phyloP scores from a whole-genome alignment of 2,113 vertebrate species.

The Petrocephalus zakoni region DNA sequence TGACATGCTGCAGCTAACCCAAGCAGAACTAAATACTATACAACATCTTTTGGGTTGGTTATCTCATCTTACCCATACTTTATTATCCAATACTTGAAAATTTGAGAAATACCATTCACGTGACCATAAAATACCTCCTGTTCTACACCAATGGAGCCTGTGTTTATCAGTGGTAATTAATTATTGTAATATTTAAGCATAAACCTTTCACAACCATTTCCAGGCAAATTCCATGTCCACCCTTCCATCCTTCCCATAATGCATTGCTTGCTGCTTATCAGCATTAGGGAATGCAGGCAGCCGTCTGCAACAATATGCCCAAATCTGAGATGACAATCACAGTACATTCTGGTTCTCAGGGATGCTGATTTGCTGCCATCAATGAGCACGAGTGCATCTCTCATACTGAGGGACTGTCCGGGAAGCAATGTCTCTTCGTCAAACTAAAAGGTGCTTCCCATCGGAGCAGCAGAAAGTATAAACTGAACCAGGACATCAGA shows the following conservation, averaged over 20 bases:
- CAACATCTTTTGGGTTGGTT: background rate
- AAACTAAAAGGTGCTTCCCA: background rate
- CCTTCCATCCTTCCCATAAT: background rate
- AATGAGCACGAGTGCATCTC: background rate
- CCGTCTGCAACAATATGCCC: background rate
- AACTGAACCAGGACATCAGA: background rate
- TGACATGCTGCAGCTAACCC: background rate
- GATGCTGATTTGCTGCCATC: background rate
- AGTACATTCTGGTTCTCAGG: background rate
- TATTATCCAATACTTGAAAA: background rate
- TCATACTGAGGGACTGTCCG: background rate
- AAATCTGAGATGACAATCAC: background rate
- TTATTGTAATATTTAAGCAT: conserved; percentile 11
- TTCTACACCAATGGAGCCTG: background rate
- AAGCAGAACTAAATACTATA: conserved; percentile 6
- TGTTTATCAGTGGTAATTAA: conserved; percentile 1
- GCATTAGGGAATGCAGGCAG: background rate
- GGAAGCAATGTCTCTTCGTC: background rate
- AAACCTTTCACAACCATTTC: background rate
- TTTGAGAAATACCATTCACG: background rate
- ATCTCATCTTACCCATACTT: background rate
- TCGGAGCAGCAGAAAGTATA: background rate
- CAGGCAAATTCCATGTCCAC: background rate
- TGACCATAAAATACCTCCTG: background rate
- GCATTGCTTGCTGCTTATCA: conserved; percentile 4